Conservation (phyloP, 2,113 vertebrate species). For the Canis aureus region DNA sequence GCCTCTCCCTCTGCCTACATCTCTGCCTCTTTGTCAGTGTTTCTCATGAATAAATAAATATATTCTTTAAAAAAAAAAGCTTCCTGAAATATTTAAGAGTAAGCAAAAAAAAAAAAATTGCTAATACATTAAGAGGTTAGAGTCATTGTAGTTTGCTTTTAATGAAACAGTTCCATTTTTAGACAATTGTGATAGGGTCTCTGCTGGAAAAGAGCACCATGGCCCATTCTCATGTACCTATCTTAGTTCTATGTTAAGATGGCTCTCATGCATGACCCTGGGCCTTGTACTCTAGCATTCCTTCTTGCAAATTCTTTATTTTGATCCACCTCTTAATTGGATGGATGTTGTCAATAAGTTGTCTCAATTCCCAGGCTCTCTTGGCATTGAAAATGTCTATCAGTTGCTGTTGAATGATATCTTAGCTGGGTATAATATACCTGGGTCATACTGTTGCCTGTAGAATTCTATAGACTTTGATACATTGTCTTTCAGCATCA, state of each 20-base stretch:
- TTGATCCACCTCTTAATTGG: neutral
- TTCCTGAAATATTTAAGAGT: slow-evolving; percentile 30
- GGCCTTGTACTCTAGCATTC: neutral
- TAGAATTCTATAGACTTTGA: neutral
- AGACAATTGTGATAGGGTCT: neutral
- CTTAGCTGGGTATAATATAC: neutral
- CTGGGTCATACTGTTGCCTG: neutral
- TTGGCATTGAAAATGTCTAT: neutral
- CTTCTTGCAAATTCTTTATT: neutral
- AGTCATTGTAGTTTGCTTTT: neutral
- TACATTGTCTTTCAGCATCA: neutral
- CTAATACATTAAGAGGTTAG: neutral
- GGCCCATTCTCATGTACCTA: too few relatives aligned
- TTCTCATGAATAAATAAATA: too few relatives aligned
- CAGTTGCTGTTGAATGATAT: neutral
- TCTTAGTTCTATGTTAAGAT: neutral
- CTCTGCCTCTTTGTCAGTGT: too few relatives aligned
- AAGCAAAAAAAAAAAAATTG: neutral
- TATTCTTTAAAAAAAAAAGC: neutral
- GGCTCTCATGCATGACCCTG: neutral
- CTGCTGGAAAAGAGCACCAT: neutral
- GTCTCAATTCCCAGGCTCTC: neutral
- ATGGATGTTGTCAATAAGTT: neutral
- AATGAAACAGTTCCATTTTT: neutral
- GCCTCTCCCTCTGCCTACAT: too few relatives aligned